Base-by-base conservation (phyloP, 2,797 vertebrate species). In the Rhinichthys osculus region DNA sequence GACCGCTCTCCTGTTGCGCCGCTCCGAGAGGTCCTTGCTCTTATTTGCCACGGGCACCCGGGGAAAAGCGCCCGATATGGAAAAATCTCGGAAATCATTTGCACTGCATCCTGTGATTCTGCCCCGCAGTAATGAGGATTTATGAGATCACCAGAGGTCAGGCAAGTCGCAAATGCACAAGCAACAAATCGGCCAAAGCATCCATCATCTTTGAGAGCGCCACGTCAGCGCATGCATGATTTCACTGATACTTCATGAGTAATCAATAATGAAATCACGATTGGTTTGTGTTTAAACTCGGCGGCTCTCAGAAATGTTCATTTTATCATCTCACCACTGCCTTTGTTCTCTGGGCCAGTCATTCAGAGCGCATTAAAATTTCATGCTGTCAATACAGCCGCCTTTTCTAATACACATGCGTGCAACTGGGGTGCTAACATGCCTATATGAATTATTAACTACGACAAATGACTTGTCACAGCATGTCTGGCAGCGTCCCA, bases 361-460 rank as follows among this genome's bases (percentile, higher is more conserved):
- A 14, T 80, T 80, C 69, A 66, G 54, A 74, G 59, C 27, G 7
- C 86, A 86, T 90, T 78, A 89, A 89, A 85, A 73, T 83, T 90
- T 85, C 62, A 90, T 85, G 79, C 44, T 62, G 76, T 84, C 88
- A 86, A 87, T 88, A 80, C 86, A 76, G 88, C 82, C 33, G 82
- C 7, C 69, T 69, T 74, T 81, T 44, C 71, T 52, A 79, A 81
- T 83, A 79, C 85, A 81, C 78, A 72, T 62, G 70, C 50, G 69
- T 87, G 82, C 71, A 67, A 80, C 82, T 23, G 62, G 62, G 80
- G 70, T 27, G 59, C 72, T 57, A 73, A 83, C 86, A 78, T 79
- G 85, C 62, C 80, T 54, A 11, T 81, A 86, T 90, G 86, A 90
- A 90, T 90, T 88, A 90, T 89, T 89, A 88, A 90, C 44, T 42